phyloP scores from a whole-genome alignment of 2,888 invertebrate genomes.

The Xestobium rufovillosum region DNA sequence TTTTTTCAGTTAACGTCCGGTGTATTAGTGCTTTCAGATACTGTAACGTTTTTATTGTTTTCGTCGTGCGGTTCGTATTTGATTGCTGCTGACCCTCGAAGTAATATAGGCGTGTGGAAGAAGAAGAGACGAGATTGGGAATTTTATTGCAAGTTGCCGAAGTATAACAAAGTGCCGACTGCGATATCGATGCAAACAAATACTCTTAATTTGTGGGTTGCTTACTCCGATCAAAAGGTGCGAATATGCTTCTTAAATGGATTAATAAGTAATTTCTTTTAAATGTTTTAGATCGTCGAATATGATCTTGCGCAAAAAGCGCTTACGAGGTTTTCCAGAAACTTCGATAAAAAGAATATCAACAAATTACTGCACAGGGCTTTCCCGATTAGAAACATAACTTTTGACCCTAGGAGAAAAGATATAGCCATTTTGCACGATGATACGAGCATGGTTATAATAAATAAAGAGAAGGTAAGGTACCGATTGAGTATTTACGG shows the following conservation, averaged over 20 bases:
- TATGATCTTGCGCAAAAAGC: slow-evolving; percentile 58
- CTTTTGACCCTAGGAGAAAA: slow-evolving; percentile 54
- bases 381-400: slow-evolving; percentile 54
- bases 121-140: slow-evolving; percentile 38
- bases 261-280: slow-evolving; percentile 8
- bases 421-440: slow-evolving; percentile 66
- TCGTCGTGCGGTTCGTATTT: slow-evolving; percentile 55
- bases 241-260: slow-evolving; percentile 15
- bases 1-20: slow-evolving; percentile 4
- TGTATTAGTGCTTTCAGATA: slow-evolving; percentile 50
- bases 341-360: slow-evolving; percentile 47
- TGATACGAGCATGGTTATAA: slow-evolving; percentile 58
- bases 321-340: slow-evolving; percentile 57
- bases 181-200: slow-evolving; percentile 61
- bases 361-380: slow-evolving; percentile 51
- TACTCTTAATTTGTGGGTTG: slow-evolving; percentile 55
- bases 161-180: slow-evolving; percentile 60
- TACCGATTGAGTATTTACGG: too few species aligned
- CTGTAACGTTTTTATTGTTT: slow-evolving; percentile 47
- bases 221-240: slow-evolving; percentile 76
- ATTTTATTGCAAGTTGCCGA: slow-evolving; percentile 58
- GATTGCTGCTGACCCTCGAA: slow-evolving; percentile 57
- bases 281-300: slow-evolving; percentile 59
- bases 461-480: slow-evolving; percentile 50
- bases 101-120: slow-evolving; percentile 60